Base-by-base conservation (phyloP, 2,113 vertebrate genomes). In the Cyphomyrus plagiostoma region DNA sequence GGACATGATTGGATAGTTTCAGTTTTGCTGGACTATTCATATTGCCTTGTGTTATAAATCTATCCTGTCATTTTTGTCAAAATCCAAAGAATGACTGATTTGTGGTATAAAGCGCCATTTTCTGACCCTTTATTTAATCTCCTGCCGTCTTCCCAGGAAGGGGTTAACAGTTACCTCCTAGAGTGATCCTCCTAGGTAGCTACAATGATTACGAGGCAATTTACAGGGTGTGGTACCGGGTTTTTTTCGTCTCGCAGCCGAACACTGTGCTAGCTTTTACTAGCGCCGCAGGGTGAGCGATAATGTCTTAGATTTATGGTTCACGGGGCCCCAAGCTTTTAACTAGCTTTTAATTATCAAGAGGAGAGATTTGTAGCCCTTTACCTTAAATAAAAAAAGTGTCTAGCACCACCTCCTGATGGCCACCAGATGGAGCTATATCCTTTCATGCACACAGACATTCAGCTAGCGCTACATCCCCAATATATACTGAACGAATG, bases 381-480 rank as follows among this genome's bases (percentile, higher is more conserved):
- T 30, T 53, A 10, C 50, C 15, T 58, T 21, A 42, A 35, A 56
- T 19, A 4, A 53, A 35, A 21, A 58, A 35, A 21, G 11, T 1
- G 4, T 19, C 9, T n/a, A 70, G 11, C 39, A n/a, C 42, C 42
- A 1, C 13, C 4, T 9, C 26, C 26, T 26, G 42, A 0, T 26
- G 2, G 52, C 88, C 88, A 83, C 77, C 53, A 42, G 88, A 49
- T 89, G 88, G 74, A 5, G 74, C 19, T 89, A 26, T 30, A 82
- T 10, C 74, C 26, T 89, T 89, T 5, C 11, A n/a, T n/a, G 66
- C 15, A 50, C 2, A 19, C 30, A 66, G 0, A 4, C 42, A 3
- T 62, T 23, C 56, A n/a, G 56, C 23, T 3, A 3, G 2, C 19
- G 0, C n/a, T 26, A 26, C n/a, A 26, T 66, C 0, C n/a, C 62